Evolutionary conservation across 2,888 invertebrate genomes (phyloP).

Genomic region (Andrena bicolor): DNA sequence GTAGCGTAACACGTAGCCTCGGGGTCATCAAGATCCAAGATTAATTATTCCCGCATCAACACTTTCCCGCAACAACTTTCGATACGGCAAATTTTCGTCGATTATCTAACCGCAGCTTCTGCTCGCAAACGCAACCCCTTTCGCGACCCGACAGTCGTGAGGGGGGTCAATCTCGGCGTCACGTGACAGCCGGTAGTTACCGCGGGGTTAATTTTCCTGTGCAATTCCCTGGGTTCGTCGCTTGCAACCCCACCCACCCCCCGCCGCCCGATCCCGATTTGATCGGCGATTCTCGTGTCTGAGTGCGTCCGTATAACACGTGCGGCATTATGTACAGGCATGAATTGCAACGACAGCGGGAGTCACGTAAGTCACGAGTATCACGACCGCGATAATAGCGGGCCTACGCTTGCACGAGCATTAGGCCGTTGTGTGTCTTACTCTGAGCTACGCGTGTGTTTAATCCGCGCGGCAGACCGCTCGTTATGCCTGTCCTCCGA

Average conservation of each 20-base stretch:
- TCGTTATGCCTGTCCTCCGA: slow-evolving; percentile 47
- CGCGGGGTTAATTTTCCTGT: slow-evolving; percentile 66
- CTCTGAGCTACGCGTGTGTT: slow-evolving; percentile 36
- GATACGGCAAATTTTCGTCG: slow-evolving; percentile 56
- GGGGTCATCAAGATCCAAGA: slow-evolving; percentile 41
- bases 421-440: slow-evolving; percentile 31
- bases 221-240: slow-evolving; percentile 71
- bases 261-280: slow-evolving; percentile 25
- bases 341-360: slow-evolving; percentile 50
- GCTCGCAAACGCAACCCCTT: slow-evolving; percentile 32
- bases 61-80: slow-evolving; percentile 37
- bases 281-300: slow-evolving; percentile 53
- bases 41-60: slow-evolving; percentile 39
- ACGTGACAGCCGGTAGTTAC: slow-evolving; percentile 71
- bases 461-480: slow-evolving; percentile 56
- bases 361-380: slow-evolving; percentile 68
- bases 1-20: slow-evolving; percentile 13
- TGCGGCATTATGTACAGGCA: slow-evolving; percentile 54
- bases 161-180: slow-evolving; percentile 49
- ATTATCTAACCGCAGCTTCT: slow-evolving; percentile 57
- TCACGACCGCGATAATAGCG: slow-evolving; percentile 62
- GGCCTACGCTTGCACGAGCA: slow-evolving; percentile 33
- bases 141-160: slow-evolving; percentile 1
- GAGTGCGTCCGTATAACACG: slow-evolving; percentile 44
- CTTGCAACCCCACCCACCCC: slow-evolving; percentile 7